Conservation (phyloP, 2,888 invertebrate species). For the Harmothoe impar region DNA sequence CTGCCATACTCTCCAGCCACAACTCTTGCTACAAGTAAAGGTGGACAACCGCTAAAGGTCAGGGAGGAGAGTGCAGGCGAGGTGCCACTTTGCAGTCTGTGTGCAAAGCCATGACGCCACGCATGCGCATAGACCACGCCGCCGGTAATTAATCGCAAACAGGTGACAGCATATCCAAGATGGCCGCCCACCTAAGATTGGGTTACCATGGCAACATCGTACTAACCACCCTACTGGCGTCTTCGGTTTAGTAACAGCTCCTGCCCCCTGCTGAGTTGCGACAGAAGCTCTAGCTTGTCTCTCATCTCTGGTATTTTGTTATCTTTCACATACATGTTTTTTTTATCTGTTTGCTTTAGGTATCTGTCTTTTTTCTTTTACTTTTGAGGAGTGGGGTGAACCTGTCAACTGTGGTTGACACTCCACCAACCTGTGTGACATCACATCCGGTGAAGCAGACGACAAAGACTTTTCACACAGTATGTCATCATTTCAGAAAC, state of each 20-base stretch:
- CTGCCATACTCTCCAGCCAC: too few species aligned
- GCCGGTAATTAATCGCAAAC: slow-evolving; percentile 28
- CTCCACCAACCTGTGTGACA: neutral
- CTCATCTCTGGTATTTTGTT: neutral
- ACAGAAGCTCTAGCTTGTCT: neutral
- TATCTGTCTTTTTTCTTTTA: neutral
- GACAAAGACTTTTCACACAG: neutral
- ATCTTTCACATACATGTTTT: neutral
- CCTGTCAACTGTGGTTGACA: neutral
- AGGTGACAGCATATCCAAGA: slow-evolving; percentile 28
- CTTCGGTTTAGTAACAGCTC: too few species aligned
- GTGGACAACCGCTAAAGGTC: too few species aligned
- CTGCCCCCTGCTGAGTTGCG: neutral
- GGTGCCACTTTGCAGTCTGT: slow-evolving; percentile 5
- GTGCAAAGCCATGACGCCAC: slow-evolving; percentile 1
- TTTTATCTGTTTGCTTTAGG: neutral
- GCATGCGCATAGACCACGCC: slow-evolving; percentile 27
- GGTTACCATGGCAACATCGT: slow-evolving; percentile 30
- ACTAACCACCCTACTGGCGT: neutral
- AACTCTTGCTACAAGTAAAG: too few species aligned
- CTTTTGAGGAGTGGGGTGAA: neutral
- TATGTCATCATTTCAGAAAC: too few species aligned
- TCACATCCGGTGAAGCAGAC: slow-evolving; percentile 35
- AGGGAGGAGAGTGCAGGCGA: neutral
- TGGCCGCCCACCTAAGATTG: slow-evolving; percentile 8